A percentile compares a stretch with the other conserved stretches of the same genome.
These are phyloP conservation scores for Dynastes hyllus DNA, from an alignment of 2,888 invertebrate genomes.

Conservation along the genomic window DNA sequence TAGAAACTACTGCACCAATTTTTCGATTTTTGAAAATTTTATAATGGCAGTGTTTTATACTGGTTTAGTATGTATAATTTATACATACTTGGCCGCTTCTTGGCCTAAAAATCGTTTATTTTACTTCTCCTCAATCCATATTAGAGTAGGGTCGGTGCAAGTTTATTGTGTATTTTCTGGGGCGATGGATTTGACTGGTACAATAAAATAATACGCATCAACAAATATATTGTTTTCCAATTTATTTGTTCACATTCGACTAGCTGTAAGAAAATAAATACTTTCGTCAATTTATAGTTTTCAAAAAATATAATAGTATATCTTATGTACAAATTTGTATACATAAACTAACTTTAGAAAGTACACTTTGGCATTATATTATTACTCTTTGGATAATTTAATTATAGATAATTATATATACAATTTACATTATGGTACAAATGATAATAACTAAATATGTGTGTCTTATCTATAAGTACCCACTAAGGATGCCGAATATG, in stretches of 20 bases:
- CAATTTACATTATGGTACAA: slow-evolving; percentile 43
- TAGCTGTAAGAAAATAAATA: slow-evolving; percentile 45
- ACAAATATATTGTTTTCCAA: background rate
- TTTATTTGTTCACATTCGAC: slow-evolving; percentile 26
- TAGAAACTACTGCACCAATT: too few species aligned
- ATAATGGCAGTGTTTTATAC: too few species aligned
- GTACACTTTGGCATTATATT: slow-evolving; percentile 29
- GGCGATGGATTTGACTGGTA: too few species aligned
- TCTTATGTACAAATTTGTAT: slow-evolving; percentile 41
- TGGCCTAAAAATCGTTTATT: too few species aligned
- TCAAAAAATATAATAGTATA: slow-evolving; percentile 29
- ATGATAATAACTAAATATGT: slow-evolving; percentile 12
- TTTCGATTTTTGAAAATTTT: too few species aligned
- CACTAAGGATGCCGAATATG: background rate
- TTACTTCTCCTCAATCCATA: too few species aligned
- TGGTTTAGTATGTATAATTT: too few species aligned
- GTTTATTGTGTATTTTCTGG: too few species aligned
- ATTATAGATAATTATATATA: slow-evolving; percentile 17
- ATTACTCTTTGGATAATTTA: slow-evolving; percentile 33
- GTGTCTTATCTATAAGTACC: slow-evolving; percentile 3
- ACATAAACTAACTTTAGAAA: slow-evolving; percentile 18
- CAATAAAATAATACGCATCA: background rate
- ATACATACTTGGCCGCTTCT: too few species aligned
- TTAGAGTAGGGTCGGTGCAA: too few species aligned
- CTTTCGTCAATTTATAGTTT: slow-evolving; percentile 8